Evolutionary conservation across 2,797 vertebrate genomes (phyloP).

Genomic region (Telmatherina bonti): DNA sequence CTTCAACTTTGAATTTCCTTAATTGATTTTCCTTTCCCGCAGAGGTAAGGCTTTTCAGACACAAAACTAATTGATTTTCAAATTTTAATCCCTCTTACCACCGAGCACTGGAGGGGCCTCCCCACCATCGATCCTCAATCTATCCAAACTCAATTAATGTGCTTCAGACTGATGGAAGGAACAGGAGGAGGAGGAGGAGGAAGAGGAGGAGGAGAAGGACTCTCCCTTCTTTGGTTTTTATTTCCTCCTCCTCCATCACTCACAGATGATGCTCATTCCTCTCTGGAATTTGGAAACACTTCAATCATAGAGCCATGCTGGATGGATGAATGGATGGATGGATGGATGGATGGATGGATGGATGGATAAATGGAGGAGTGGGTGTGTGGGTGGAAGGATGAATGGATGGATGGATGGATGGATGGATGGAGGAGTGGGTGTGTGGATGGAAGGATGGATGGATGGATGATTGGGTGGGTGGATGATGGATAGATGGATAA

Average conservation of each 20-base stretch:
- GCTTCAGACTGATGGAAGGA: constrained; percentile 57
- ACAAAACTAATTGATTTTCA: constrained; percentile 82
- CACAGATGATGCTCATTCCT: constrained; percentile 46
- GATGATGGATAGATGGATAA: too few species aligned
- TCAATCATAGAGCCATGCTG: constrained; percentile 21
- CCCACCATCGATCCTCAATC: constrained; percentile 77
- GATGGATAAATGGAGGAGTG: too few species aligned
- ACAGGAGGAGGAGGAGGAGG: constrained; percentile 39
- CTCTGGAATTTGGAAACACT: constrained; percentile 29
- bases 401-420: too few species aligned
- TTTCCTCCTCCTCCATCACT: constrained; percentile 36
- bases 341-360: too few species aligned
- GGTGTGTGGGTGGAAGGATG: too few species aligned
- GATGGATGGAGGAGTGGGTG: too few species aligned
- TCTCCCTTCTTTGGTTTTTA: constrained; percentile 41
- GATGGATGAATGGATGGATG: too few species aligned
- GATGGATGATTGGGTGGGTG: too few species aligned
- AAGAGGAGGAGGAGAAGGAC: too few species aligned
- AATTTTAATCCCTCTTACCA: constrained; percentile 80
- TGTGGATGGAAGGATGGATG: too few species aligned
- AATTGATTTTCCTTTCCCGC: constrained; percentile 77
- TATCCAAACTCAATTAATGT: constrained; percentile 83
- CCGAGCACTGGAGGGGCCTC: constrained; percentile 71
- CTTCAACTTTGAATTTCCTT: constrained; percentile 83
- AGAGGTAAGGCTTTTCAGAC: constrained; percentile 76